Percentiles rank a stretch among this genome's conserved stretches.
phyloP scores from a whole-genome alignment of 1,140 invertebrate species.

The Dinothrombium tinctorium region DNA sequence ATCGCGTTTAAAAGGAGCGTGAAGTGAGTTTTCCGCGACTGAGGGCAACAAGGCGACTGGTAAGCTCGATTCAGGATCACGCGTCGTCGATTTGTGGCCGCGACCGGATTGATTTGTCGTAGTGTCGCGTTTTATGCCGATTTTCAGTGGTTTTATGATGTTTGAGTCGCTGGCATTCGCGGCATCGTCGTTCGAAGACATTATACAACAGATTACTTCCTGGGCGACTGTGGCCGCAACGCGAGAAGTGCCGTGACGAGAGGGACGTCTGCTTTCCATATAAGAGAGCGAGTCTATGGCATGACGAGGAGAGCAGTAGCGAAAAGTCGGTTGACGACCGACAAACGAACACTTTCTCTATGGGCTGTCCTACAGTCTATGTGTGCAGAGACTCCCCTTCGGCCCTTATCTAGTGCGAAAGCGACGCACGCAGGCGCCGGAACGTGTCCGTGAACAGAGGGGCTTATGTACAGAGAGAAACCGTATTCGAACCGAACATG shows the following conservation, averaged over 20 bases:
- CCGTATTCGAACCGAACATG: no score
- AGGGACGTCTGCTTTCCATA: no score
- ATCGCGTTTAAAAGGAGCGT: neutral
- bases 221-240: slow-evolving; percentile 1
- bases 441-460: no score
- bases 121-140: neutral
- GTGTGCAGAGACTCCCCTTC: no score
- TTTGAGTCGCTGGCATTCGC: neutral
- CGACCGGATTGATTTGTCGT: neutral
- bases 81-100: neutral
- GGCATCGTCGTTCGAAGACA: neutral
- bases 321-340: no score
- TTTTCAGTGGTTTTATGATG: neutral
- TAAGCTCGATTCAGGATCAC: neutral
- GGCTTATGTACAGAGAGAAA: no score
- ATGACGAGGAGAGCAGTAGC: no score
- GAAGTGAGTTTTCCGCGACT: neutral
- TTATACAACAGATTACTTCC: neutral
- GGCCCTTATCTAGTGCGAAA: no score
- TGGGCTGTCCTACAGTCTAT: no score
- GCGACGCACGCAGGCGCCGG: no score
- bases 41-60: neutral
- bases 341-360: no score
- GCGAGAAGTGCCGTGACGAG: neutral
- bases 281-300: no score